Base-by-base conservation (phyloP, 2,797 vertebrate genomes). In the Coracias cyanogaster region DNA sequence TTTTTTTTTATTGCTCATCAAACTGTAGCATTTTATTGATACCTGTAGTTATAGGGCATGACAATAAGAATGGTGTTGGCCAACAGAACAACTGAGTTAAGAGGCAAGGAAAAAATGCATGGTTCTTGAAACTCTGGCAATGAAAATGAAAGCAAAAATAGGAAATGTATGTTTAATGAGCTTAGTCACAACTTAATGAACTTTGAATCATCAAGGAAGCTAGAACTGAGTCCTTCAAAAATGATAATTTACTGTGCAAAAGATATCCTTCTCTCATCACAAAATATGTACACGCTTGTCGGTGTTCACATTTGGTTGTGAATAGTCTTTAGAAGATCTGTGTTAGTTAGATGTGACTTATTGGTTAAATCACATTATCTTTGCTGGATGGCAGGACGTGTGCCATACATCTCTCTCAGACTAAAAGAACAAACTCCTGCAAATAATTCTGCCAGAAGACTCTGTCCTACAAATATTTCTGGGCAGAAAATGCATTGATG, bases 121-220 rank as follows among this genome's bases (percentile, higher is more conserved):
- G 15, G 7, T 16, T 92, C 72, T 82, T 90, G 24, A 86, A 93
- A 77, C 29, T 65, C 26, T 64, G 45, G 13, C 43, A 89, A 48
- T 43, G 35, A 78, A 70, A 93, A 66, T 78, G 48, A 65, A 91
- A 81, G 21, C 4, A 39, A 51, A 86, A 87, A 83, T n/a, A 83
- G 10, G 24, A 74, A 91, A 74, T 3, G 1, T 70, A 19, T 87
- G 9, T 74, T 90, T 88, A 78, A 86, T 66, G 43, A 90, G n/a
- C 51, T 95, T 86, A 93, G 62, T 90, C 79, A 90, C 51, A 86
- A 58, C 25, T 25, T 74, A 71, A 81, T 67, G 39, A 81, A 78
- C 37, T 78, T 83, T n/a, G 61, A 93, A 72, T 91, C 82, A 76
- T 71, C 67, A 61, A 81, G 51, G 79, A 45, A 88, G 41, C 45